Conservation (phyloP, 2,797 vertebrate genomes). For the Antennarius maculatus region DNA sequence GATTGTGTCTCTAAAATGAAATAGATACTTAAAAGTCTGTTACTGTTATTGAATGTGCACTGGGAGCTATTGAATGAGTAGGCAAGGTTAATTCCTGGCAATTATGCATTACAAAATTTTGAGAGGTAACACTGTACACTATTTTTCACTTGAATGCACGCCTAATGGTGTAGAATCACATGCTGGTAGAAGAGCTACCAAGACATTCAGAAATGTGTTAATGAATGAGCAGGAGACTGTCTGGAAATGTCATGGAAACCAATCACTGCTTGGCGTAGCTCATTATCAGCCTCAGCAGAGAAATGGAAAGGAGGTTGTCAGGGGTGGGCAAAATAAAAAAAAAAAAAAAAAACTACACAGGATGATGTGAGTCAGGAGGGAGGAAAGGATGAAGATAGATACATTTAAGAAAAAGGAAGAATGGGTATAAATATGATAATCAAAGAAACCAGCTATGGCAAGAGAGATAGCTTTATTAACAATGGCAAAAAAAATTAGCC, state of each 20-base stretch:
- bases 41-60: neutral
- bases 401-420: too few species aligned
- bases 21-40: too few species aligned
- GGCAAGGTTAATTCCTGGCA: too few species aligned
- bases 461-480: neutral
- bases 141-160: neutral
- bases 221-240: constrained; percentile 10
- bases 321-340: too few species aligned
- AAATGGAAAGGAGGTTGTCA: neutral
- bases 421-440: neutral
- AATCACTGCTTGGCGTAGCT: constrained; percentile 13
- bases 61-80: neutral
- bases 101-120: neutral
- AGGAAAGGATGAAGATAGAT: neutral
- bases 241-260: constrained; percentile 43
- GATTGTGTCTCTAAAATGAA: too few species aligned
- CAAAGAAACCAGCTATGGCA: neutral
- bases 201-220: constrained; percentile 2
- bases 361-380: neutral
- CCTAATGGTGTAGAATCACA: neutral
- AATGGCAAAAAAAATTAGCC: neutral
- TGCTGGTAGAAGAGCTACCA: neutral
- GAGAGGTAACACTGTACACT: neutral
- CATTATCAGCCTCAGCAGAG: constrained; percentile 32
- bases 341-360: neutral